Conservation (phyloP, 2,797 vertebrate genomes). For the Helicolenus hilgendorfi region DNA sequence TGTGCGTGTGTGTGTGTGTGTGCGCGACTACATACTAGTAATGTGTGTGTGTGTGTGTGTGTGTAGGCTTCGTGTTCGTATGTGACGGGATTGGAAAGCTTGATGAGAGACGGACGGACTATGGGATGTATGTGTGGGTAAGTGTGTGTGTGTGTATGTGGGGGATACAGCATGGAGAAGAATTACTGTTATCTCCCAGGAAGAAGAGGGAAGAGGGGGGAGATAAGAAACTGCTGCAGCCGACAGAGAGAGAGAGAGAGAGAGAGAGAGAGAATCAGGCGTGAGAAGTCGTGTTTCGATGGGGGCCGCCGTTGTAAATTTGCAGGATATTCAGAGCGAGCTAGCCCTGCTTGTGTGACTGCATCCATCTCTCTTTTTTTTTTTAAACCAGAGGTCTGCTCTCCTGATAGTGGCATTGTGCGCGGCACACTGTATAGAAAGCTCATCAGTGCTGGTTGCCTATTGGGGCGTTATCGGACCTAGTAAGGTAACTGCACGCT, state of each 20-base stretch:
- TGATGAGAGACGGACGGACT: constrained; percentile 71
- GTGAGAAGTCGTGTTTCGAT: constrained; percentile 91
- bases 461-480: constrained; percentile 96
- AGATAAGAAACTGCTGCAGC: constrained; percentile 96
- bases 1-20: background rate
- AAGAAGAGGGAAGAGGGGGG: constrained; percentile 96
- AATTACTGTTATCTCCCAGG: constrained; percentile 99
- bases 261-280: constrained; percentile 84
- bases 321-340: constrained; percentile 95
- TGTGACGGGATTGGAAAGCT: constrained; percentile 59
- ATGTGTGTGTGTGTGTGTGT: constrained; percentile 58
- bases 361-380: constrained; percentile 62
- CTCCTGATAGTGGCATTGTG: constrained; percentile 97
- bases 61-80: constrained; percentile 51
- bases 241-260: constrained; percentile 89
- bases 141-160: constrained; percentile 11
- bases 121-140: constrained; percentile 60
- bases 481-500: constrained; percentile 96
- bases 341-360: constrained; percentile 86
- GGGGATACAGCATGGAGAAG: constrained; percentile 94
- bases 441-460: constrained; percentile 98
- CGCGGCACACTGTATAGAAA: constrained; percentile 96
- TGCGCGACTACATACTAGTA: background rate
- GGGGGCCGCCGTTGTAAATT: constrained; percentile 94
- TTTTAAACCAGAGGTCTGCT: constrained; percentile 92